Percentiles rank a stretch among this genome's conserved stretches.
These are phyloP conservation scores for Myotis yumanensis DNA, from an alignment of 2,113 vertebrate species.

Conservation along the genomic window DNA sequence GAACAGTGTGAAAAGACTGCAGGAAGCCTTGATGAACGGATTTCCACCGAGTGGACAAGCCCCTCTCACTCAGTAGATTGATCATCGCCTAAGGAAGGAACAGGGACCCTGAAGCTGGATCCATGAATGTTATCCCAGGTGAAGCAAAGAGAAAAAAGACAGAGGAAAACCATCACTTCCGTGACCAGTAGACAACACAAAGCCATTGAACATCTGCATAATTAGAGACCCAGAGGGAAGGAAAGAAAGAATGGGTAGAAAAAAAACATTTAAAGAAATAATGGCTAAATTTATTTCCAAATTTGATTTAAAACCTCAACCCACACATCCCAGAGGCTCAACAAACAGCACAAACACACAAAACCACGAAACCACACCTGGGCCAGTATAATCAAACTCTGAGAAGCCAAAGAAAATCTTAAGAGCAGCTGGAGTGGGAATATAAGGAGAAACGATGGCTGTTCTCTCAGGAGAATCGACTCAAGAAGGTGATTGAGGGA, in stretches of 20 bases:
- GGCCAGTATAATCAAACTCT: background rate
- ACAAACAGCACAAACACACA: background rate
- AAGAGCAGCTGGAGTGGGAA: background rate
- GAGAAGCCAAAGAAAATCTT: background rate
- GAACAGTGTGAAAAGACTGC: background rate
- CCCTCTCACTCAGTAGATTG: background rate
- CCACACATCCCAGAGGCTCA: background rate
- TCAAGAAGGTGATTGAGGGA: background rate
- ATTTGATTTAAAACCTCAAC: constrained; percentile 38
- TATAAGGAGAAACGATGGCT: background rate
- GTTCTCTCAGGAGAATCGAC: background rate
- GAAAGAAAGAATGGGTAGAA: background rate
- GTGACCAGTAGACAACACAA: background rate
- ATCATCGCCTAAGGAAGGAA: background rate
- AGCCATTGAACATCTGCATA: background rate
- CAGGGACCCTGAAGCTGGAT: background rate
- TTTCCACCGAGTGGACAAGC: background rate
- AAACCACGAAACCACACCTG: background rate
- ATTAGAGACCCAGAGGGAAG: background rate
- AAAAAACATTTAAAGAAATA: background rate
- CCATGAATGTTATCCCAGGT: background rate
- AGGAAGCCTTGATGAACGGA: background rate
- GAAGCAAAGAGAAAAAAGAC: background rate
- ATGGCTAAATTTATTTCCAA: constrained; percentile 14
- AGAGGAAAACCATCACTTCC: background rate